Evolutionary conservation across 2,888 invertebrate species (phyloP).

Genomic region (Caenorhabditis drosophilae): DNA sequence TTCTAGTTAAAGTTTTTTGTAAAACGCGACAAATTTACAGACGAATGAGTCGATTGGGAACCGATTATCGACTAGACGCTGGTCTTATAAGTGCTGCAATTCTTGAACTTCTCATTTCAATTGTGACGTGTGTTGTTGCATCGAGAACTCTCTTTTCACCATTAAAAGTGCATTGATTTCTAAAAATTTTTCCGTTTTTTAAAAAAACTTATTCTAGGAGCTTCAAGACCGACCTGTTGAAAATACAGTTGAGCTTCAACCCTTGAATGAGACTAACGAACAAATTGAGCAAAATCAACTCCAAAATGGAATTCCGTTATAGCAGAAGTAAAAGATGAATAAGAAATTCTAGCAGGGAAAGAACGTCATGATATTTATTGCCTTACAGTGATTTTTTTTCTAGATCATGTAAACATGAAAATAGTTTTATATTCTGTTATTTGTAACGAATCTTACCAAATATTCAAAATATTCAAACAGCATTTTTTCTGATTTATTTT

Average conservation of each 20-base stretch:
- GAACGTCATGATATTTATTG: too few relatives aligned
- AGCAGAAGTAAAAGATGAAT: too few relatives aligned
- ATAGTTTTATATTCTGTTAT: too few relatives aligned
- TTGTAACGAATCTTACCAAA: too few relatives aligned
- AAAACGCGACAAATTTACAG: slow-evolving; percentile 36
- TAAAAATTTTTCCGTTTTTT: too few relatives aligned
- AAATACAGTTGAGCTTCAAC: slow-evolving; percentile 30
- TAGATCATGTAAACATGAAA: too few relatives aligned
- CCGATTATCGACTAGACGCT: slow-evolving; percentile 62
- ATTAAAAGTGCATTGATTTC: slow-evolving; percentile 39
- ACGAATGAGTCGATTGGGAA: slow-evolving; percentile 64
- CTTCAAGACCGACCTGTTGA: slow-evolving; percentile 13
- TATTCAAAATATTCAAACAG: too few relatives aligned
- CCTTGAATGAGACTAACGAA: slow-evolving; percentile 27
- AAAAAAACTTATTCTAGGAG: slow-evolving; percentile 17
- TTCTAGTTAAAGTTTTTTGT: slow-evolving; percentile 7
- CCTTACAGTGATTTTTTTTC: too few relatives aligned
- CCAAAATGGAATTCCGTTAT: too few relatives aligned
- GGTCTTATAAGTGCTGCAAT: slow-evolving; percentile 57
- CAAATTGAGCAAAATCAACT: slow-evolving; percentile 9
- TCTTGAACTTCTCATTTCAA: slow-evolving; percentile 51
- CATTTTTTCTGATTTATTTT: too few relatives aligned
- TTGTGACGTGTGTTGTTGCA: slow-evolving; percentile 49
- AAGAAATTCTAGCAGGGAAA: too few relatives aligned
- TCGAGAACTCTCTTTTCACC: slow-evolving; percentile 43